Conservation (phyloP, 2,888 invertebrate species). For the Cataglyphis rosenhaueri region DNA sequence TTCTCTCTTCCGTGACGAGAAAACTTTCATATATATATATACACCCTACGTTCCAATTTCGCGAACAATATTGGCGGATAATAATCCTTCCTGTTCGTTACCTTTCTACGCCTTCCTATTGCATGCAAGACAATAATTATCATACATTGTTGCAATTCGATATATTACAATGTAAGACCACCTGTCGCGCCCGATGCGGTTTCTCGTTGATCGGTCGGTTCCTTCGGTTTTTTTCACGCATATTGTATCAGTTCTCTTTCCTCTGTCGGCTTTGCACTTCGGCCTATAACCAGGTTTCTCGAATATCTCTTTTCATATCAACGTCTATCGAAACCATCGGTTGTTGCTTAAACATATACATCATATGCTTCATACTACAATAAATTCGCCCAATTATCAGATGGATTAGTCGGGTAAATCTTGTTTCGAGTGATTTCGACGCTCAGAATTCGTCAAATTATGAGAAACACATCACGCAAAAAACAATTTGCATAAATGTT, state of each 20-base stretch:
- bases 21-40: slow-evolving; percentile 5
- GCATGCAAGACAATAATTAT: slow-evolving; percentile 43
- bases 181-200: slow-evolving; percentile 52
- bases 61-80: slow-evolving; percentile 49
- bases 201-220: slow-evolving; percentile 48
- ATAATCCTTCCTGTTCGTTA: slow-evolving; percentile 52
- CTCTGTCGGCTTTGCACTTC: slow-evolving; percentile 24
- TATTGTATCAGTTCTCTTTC: slow-evolving; percentile 50
- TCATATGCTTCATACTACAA: slow-evolving; percentile 35
- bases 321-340: slow-evolving; percentile 8
- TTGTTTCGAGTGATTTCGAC: neutral
- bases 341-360: slow-evolving; percentile 34
- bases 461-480: neutral
- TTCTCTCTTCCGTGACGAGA: slow-evolving; percentile 42
- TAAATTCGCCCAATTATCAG: slow-evolving; percentile 7
- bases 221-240: slow-evolving; percentile 44
- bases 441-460: neutral
- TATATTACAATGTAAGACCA: slow-evolving; percentile 45
- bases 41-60: slow-evolving; percentile 28
- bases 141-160: slow-evolving; percentile 52
- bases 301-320: slow-evolving; percentile 36
- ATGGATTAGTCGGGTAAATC: slow-evolving; percentile 5
- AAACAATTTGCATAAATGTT: neutral
- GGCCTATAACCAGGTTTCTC: slow-evolving; percentile 37
- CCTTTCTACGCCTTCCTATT: slow-evolving; percentile 52